phyloP scores from a whole-genome alignment of 2,797 vertebrate species.

The Etheostoma perlongum region DNA sequence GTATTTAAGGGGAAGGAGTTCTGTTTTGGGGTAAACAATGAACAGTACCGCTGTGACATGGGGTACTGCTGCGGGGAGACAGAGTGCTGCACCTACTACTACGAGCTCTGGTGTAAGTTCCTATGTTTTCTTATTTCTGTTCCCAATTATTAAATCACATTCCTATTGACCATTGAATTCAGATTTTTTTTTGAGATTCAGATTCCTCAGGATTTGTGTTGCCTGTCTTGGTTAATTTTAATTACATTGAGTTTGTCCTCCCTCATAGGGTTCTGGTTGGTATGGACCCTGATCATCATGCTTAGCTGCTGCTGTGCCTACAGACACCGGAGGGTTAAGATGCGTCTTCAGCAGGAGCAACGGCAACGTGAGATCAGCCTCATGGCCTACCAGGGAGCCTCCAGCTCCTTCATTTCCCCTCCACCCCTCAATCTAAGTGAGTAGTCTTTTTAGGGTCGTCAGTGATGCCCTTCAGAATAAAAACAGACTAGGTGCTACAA shows the following conservation, averaged over 20 bases:
- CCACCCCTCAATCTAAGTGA: conserved; percentile 86
- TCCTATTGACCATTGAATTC: neutral
- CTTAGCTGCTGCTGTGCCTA: conserved; percentile 91
- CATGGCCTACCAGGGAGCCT: conserved; percentile 90
- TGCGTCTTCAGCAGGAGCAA: conserved; percentile 90
- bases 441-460: conserved; percentile 46
- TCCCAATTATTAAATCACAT: neutral
- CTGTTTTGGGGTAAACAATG: conserved; percentile 88
- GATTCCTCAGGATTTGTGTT: neutral
- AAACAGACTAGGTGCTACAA: neutral
- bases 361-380: conserved; percentile 90
- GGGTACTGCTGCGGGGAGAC: conserved; percentile 90
- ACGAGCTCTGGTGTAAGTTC: conserved; percentile 90
- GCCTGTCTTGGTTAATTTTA: too few species aligned
- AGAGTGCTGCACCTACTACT: conserved; percentile 90
- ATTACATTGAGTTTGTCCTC: conserved; percentile 11
- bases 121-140: neutral
- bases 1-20: conserved; percentile 86
- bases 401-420: conserved; percentile 85
- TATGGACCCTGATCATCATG: conserved; percentile 91
- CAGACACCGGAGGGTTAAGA: conserved; percentile 88
- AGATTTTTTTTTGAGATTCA: neutral
- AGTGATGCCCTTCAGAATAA: neutral
- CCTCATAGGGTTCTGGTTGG: conserved; percentile 89
- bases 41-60: conserved; percentile 89